Base-by-base conservation (phyloP, 2,888 invertebrate species). In the Labia minor region DNA sequence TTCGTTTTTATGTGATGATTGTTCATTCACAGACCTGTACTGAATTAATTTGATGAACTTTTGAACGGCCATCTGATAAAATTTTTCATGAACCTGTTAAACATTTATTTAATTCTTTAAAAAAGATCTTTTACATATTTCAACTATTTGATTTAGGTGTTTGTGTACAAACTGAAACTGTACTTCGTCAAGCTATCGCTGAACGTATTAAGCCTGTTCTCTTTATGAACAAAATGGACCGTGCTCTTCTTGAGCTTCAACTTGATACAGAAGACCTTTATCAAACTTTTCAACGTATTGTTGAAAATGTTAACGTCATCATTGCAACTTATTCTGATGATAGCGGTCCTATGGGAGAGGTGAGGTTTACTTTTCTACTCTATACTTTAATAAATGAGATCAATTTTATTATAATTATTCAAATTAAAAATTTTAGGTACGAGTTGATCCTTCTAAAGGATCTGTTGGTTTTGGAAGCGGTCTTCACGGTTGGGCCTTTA, bases 221-320 rank as follows among this genome's bases (percentile, higher is more conserved):
- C 75, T 99, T 99, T 89, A 98, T 99, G 98, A 99, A 99, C 91
- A 99, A 99, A 83, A 98, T 99, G 98, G 99, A 99, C 84, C 91
- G 99, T 74, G 99, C 99, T 73, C 85, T 99, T 69, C 83, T 99
- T 49, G 99, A 99, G 80, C 82, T 99, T 77, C 98, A 99, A 78
- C 81, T 98, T 74, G 97, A 94, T 70, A 87, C 91, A 71, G 99
- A 99, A 80, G 95, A 96, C 77, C 84, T 99, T 67, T 99, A 94
- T 82, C 99, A 99, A 81, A 96, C 94, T 75, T 99, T 99, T 89
- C 96, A 96, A 81, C 92, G 98, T 83, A 98, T 98, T 77, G 96
- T 99, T 74, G 99, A 99, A 81, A 98, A 96, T 77, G 95, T 99
- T 67, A 99, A 99, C 83, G 99, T 99, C 72, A 99, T 99, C 79